A percentile compares a stretch with the other conserved stretches of the same genome.
These are phyloP conservation scores for Samia ricini DNA, from an alignment of 1,140 invertebrate species.

Conservation along the genomic window DNA sequence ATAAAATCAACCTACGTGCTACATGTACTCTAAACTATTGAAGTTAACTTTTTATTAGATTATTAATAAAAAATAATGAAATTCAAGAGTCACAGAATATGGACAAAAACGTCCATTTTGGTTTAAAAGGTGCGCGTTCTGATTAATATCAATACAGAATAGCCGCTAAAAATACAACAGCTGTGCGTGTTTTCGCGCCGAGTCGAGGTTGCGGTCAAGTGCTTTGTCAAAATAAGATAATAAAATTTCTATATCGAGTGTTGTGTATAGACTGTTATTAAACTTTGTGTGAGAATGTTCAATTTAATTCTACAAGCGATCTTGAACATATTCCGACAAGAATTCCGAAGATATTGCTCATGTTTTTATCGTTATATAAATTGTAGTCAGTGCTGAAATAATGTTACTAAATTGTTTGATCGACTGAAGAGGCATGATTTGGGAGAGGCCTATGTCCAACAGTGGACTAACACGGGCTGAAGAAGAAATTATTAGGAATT, in stretches of 20 bases:
- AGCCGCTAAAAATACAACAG: background rate
- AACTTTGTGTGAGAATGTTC: background rate
- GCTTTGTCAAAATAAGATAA: background rate
- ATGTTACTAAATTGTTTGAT: too few species aligned
- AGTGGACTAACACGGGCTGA: too few species aligned
- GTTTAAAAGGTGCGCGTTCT: background rate
- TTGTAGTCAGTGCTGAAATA: too few species aligned
- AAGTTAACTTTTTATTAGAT: too few species aligned
- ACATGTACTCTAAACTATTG: too few species aligned
- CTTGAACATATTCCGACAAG: too few species aligned
- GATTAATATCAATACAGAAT: background rate
- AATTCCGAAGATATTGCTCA: too few species aligned
- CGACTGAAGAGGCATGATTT: too few species aligned
- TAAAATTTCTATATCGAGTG: background rate
- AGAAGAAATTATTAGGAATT: too few species aligned
- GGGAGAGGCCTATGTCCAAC: too few species aligned
- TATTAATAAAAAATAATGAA: background rate
- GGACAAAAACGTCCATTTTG: background rate
- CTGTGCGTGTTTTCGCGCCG: background rate
- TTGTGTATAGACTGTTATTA: background rate
- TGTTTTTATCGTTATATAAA: too few species aligned
- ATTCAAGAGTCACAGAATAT: background rate
- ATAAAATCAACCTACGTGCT: too few species aligned
- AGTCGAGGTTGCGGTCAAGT: background rate
- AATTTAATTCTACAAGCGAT: background rate